phyloP scores from a whole-genome alignment of 1,140 invertebrate genomes.

The Atopsyche davidsoni region DNA sequence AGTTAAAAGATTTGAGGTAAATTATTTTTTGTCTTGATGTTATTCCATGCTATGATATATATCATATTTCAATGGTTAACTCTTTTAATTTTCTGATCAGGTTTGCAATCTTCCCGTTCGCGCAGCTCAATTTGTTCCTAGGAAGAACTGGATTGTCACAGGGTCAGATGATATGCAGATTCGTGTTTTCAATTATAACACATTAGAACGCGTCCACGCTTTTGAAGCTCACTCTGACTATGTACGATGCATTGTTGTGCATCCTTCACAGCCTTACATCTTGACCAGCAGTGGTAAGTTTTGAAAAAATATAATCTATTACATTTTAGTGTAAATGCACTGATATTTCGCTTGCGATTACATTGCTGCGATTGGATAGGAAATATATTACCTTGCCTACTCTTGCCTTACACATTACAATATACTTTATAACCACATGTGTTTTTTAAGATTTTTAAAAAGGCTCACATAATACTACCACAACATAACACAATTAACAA shows the following conservation, averaged over 20 bases:
- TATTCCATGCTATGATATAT: too few species aligned
- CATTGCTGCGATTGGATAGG: too few species aligned
- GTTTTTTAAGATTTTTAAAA: too few species aligned
- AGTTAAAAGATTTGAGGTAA: constrained; percentile 85
- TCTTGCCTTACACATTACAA: too few species aligned
- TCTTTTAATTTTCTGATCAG: too few species aligned
- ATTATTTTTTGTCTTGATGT: neutral
- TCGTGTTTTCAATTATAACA: constrained; percentile 98
- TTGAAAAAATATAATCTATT: constrained; percentile 3
- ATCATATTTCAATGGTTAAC: too few species aligned
- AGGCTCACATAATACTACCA: too few species aligned
- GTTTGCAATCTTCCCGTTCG: constrained; percentile 95
- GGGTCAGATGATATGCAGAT: constrained; percentile 97
- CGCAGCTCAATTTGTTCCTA: constrained; percentile 89
- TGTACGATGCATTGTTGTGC: constrained; percentile 91
- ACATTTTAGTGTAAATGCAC: too few species aligned
- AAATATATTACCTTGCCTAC: too few species aligned
- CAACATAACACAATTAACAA: too few species aligned
- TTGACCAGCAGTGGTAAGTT: constrained; percentile 89
- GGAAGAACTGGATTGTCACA: constrained; percentile 98
- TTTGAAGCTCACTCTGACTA: constrained; percentile 99
- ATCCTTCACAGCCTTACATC: constrained; percentile 96
- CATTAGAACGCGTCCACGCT: constrained; percentile 88
- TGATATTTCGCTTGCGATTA: too few species aligned
- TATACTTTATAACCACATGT: too few species aligned